A percentile compares a stretch with the other conserved stretches of the same genome.
Conservation (phyloP, 35 echinoderm and acorn worm genomes). For the Lytechinus variegatus region DNA sequence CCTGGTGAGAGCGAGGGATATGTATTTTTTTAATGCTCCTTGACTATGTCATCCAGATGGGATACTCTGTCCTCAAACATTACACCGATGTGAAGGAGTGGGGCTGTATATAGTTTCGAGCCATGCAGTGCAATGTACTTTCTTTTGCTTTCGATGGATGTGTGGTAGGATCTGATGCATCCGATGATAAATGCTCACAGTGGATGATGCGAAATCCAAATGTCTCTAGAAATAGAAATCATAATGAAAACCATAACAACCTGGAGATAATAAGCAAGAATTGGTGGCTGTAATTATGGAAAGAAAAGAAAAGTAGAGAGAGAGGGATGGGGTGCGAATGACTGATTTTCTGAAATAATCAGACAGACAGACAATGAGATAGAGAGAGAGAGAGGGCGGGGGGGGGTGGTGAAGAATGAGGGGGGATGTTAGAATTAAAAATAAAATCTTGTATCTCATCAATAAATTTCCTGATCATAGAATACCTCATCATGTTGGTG, state of each 20-base stretch:
- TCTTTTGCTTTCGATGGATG: not conserved
- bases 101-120: not conserved
- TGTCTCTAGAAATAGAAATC: constrained; percentile 4
- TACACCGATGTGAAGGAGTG: not conserved
- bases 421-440: too few species aligned
- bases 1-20: not conserved
- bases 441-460: too few species aligned
- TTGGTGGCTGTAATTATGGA: not conserved
- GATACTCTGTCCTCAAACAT: not conserved
- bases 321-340: not conserved
- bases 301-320: not conserved
- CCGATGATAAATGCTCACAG: not conserved
- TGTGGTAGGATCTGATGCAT: not conserved
- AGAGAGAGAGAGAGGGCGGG: too few species aligned
- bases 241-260: not conserved
- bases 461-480: too few species aligned
- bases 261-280: constrained; percentile 11
- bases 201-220: not conserved
- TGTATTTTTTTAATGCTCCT: not conserved
- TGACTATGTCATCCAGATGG: not conserved
- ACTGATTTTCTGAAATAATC: too few species aligned
- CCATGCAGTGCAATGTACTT: not conserved
- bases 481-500: too few species aligned
- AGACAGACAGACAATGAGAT: too few species aligned
- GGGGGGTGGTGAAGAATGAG: too few species aligned